phyloP scores from a whole-genome alignment of 2,797 vertebrate genomes.

The Glossophaga mutica region DNA sequence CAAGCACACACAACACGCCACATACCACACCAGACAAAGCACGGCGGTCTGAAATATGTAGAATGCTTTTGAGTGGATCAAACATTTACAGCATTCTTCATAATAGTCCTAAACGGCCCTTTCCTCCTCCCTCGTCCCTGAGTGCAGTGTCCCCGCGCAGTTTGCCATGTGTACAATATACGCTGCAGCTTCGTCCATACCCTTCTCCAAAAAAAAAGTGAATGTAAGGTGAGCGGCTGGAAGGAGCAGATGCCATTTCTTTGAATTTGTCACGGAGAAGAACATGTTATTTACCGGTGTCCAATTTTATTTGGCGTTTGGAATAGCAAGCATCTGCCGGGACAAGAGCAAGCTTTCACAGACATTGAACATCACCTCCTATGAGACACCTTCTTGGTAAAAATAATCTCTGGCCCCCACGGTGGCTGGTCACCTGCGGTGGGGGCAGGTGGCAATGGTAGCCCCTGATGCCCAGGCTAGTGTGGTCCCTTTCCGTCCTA shows the following conservation, averaged over 20 bases:
- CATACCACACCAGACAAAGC: neutral
- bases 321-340: slow-evolving; percentile 25
- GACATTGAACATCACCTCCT: neutral
- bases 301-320: slow-evolving; percentile 46
- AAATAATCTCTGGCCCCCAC: neutral
- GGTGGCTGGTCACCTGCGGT: neutral
- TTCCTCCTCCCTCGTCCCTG: neutral
- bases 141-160: accelerated
- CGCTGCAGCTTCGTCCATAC: neutral
- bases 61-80: neutral
- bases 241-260: slow-evolving; percentile 30
- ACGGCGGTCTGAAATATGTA: neutral
- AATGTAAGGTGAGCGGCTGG: neutral
- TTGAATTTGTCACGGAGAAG: slow-evolving; percentile 30
- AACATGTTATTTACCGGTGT: neutral
- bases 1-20: neutral
- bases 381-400: neutral
- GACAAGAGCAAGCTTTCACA: neutral
- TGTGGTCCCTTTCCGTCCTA: neutral
- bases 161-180: neutral
- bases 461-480: accelerated
- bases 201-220: slow-evolving; percentile 40
- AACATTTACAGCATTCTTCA: neutral
- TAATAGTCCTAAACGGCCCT: neutral
- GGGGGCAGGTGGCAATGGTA: neutral